A percentile compares a stretch with the other conserved stretches of the same genome.
Evolutionary conservation across 2,113 vertebrate genomes (phyloP).

Genomic region (Dasyurus viverrinus): DNA sequence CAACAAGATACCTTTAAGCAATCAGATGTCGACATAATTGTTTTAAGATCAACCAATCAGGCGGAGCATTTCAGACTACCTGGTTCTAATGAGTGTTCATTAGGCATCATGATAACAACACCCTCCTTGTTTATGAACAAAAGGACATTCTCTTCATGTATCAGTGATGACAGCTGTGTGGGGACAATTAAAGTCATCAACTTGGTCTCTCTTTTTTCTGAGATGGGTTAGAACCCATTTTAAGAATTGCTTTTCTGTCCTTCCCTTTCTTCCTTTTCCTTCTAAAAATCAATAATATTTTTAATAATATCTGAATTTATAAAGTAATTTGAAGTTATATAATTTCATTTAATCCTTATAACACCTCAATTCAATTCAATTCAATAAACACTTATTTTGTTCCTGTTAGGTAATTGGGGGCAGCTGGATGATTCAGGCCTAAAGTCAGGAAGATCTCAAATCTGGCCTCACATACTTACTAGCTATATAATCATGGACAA

Average conservation of each 20-base stretch:
- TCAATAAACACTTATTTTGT: neutral
- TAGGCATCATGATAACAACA: constrained; percentile 69
- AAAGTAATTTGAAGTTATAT: neutral
- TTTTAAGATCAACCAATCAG: constrained; percentile 74
- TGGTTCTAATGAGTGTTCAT: constrained; percentile 75
- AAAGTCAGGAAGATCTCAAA: neutral
- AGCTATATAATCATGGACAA: neutral
- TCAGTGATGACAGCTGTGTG: constrained; percentile 50
- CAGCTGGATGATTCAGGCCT: neutral
- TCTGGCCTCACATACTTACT: neutral
- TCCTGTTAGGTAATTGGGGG: neutral
- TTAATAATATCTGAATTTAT: neutral
- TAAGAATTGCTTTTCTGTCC: constrained; percentile 5
- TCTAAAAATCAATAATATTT: neutral
- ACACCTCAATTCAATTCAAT: neutral
- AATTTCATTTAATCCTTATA: neutral
- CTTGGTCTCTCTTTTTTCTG: constrained; percentile 50
- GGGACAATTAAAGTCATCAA: constrained; percentile 44
- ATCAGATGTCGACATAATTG: constrained; percentile 76
- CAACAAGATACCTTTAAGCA: constrained; percentile 67
- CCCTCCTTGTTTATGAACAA: constrained; percentile 75
- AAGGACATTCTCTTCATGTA: constrained; percentile 63
- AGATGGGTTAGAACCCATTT: constrained; percentile 16
- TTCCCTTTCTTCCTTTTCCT: constrained; percentile 18
- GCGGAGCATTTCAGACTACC: constrained; percentile 58